Base-by-base conservation (phyloP, 2,888 invertebrate genomes). In the Cosmorhoe ocellata region DNA sequence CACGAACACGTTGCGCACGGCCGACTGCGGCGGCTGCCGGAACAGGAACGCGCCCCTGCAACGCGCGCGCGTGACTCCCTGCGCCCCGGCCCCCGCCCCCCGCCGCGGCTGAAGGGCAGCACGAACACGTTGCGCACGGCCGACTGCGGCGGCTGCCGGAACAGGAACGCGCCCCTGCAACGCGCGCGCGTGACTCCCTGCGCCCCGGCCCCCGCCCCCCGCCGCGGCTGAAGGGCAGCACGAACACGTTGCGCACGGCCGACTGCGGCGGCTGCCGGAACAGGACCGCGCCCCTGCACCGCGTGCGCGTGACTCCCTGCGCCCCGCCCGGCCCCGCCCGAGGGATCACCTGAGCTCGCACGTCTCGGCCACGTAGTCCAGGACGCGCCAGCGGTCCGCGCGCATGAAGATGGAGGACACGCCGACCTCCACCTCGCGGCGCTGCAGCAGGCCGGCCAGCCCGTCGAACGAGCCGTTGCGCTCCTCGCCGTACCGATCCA, bases 201-300 rank as follows among this genome's bases (percentile, higher is more conserved):
- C n/a, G 61, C 67, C 10, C 60, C 73, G 46, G 64, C 48, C 11
- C 80, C 84, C 13, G 82, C 64, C 93, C 93, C 93, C 59, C 93
- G 53, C 90, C 89, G 51, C 72, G 63, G 57, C 86, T 84, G 74
- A 93, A 93, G 41, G 93, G 93, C 72, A 92, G 76, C 36, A 91
- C 67, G 72, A 92, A 93, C 58, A 93, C 92, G 71, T 93, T 93
- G 28, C 87, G 82, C 28, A 93, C 92, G 0, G 92, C 89, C 0
- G 93, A 92, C 10, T 92, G 84, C 1, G 92, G 79, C 1, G 93
- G 93, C 70, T 93, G 93, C 0, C 92, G 91, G 73, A 93, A 93
- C 68, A 93, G 84, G 47, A 93, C 88, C 2, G 91, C 86, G 0
- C 91, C 88, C 14, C 93, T 91, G 67, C 66, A 71, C 52, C 13